Evolutionary conservation across 2,113 vertebrate species (phyloP), one percentile per base, ranked within the genome.

Genomic region (Aphyosemion australe): DNA sequence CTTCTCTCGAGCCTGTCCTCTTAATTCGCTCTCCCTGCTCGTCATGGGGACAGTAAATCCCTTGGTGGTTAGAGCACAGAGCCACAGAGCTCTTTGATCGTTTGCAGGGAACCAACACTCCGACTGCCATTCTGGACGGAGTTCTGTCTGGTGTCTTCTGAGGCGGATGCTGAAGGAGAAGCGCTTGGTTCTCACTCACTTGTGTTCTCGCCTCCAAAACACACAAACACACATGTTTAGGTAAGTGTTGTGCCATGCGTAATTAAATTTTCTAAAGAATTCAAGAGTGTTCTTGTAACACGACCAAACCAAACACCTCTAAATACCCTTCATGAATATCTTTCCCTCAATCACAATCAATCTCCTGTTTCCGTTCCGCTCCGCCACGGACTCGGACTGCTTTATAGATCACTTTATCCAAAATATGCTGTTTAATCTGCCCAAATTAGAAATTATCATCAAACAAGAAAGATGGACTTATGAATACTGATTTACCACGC

Each of bases 351-450:
- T 21, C 59, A 20, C 39, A 42, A 6, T 34, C n/a, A 51, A 16
- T 52, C 21, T 21, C 26, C 16, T 49, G 47, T 67, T 66, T 67
- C 50, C 52, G 52, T 50, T 34, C 55, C 54, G 14, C 51, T 63
- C 31, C 69, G 70, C 49, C 68, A 62, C 64, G 71, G 61, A 63
- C 63, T 76, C 34, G 10, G 42, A 49, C 69, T 43, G 51, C 69
- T 78, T 75, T 67, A 72, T 69, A 53, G 16, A 68, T 65, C 56
- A 72, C 66, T 78, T 83, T 47, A 76, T 85, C 76, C 65, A 69
- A 85, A 85, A 85, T 85, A 87, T 88, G 80, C 87, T 64, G 74
- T 90, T 87, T 87, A 88, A 88, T 90, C 80, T 82, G 49, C 69
- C 6, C 68, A 86, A 86, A 90, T 84, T 76, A 85, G 71, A 83